Conservation (phyloP, 30 jellyfish, hydroid and myxozoan genomes). For the Catostylus mosaicus region DNA sequence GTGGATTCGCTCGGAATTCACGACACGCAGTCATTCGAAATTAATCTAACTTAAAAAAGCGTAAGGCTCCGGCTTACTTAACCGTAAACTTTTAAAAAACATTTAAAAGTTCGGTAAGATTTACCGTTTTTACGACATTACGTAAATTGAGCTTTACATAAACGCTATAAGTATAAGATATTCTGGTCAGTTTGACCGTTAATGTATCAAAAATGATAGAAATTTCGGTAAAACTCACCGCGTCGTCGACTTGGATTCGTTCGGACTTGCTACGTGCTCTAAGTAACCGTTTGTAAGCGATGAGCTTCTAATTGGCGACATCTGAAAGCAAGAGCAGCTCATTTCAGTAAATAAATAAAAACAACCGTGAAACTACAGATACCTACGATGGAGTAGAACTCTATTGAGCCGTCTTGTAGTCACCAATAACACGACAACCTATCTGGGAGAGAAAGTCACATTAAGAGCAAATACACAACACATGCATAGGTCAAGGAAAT, state of each 20-base stretch:
- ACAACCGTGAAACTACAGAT: neutral
- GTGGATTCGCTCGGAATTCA: too few relatives aligned
- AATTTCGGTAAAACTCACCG: neutral
- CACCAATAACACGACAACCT: neutral
- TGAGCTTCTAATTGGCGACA: slow-evolving; percentile 67
- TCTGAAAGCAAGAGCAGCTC: slow-evolving; percentile 74
- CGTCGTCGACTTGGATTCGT: slow-evolving; percentile 33
- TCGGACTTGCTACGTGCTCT: slow-evolving; percentile 56
- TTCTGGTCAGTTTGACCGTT: too few relatives aligned
- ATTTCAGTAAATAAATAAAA: slow-evolving; percentile 18
- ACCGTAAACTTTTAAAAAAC: too few relatives aligned
- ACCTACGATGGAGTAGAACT: neutral
- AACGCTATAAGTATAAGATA: too few relatives aligned
- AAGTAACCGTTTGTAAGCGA: slow-evolving; percentile 63
- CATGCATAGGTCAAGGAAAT: slow-evolving; percentile 59
- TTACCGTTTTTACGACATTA: too few relatives aligned
- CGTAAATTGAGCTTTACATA: too few relatives aligned
- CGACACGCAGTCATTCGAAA: too few relatives aligned
- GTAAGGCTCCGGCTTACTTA: too few relatives aligned
- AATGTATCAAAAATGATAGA: neutral
- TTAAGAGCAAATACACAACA: slow-evolving; percentile 29
- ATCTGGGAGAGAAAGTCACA: neutral
- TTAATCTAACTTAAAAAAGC: too few relatives aligned
- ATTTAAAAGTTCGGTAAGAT: too few relatives aligned
- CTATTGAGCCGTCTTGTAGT: neutral